These are phyloP conservation scores for Strigamia crassipes DNA, from an alignment of 2,888 invertebrate species.

Conservation along the genomic window DNA sequence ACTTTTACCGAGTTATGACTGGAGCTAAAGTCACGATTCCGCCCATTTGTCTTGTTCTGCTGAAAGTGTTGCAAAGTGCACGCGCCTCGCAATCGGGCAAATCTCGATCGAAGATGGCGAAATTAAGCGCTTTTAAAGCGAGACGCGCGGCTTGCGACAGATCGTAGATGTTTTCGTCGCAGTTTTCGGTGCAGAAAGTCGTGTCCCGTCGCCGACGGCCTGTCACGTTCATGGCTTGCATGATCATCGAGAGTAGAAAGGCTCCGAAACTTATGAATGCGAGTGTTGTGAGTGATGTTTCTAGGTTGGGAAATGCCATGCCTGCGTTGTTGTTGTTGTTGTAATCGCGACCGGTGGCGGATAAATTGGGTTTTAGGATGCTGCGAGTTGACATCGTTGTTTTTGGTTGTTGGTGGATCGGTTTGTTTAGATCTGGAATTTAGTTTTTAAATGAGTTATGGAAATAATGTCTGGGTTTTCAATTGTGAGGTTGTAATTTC, in stretches of 20 bases:
- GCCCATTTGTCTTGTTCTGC: not conserved
- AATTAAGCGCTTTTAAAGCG: constrained; percentile 29
- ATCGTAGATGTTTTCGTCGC: not conserved
- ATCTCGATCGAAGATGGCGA: constrained; percentile 20
- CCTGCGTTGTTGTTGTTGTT: not conserved
- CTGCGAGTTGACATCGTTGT: not conserved
- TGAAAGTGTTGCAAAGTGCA: constrained; percentile 31
- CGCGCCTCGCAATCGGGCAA: constrained; percentile 19
- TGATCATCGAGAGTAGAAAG: constrained; percentile 28
- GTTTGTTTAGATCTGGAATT: too few relatives aligned
- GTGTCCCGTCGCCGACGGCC: constrained; percentile 15
- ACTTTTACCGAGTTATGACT: not conserved
- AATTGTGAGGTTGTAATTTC: too few relatives aligned
- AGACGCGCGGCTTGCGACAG: constrained; percentile 7
- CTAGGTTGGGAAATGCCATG: constrained; percentile 34
- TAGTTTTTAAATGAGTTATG: too few relatives aligned
- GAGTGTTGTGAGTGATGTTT: constrained; percentile 36
- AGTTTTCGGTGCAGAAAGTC: not conserved
- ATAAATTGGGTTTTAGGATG: not conserved
- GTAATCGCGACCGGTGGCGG: not conserved
- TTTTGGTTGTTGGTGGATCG: not conserved
- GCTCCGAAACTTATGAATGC: constrained; percentile 45
- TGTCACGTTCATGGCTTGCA: constrained; percentile 44
- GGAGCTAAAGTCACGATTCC: not conserved
- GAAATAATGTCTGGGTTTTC: too few relatives aligned